Percentiles rank a stretch among this genome's conserved stretches.
Conservation (phyloP, 1,140 invertebrate species). For the Drosophila santomea region DNA sequence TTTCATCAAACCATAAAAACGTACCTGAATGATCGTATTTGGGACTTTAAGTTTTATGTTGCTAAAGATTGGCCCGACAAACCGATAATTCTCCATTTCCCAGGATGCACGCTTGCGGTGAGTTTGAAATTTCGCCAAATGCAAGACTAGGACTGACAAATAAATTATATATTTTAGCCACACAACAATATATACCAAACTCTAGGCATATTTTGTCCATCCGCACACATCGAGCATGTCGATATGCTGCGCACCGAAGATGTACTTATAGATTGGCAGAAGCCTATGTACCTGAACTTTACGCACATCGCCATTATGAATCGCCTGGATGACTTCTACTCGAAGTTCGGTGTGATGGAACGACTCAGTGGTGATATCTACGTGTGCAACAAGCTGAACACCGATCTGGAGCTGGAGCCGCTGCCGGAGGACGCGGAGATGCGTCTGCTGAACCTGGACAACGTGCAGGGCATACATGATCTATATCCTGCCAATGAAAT, state of each 20-base stretch:
- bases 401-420: slow-evolving; percentile 86
- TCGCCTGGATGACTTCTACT: slow-evolving; percentile 87
- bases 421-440: slow-evolving; percentile 88
- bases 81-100: slow-evolving; percentile 93
- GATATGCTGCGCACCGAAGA: slow-evolving; percentile 90
- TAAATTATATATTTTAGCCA: slow-evolving; percentile 86
- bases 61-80: slow-evolving; percentile 93
- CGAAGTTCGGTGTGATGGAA: slow-evolving; percentile 88
- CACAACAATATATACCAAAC: slow-evolving; percentile 91
- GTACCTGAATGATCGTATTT: slow-evolving; percentile 93
- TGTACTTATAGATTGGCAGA: slow-evolving; percentile 90
- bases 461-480: slow-evolving; percentile 92
- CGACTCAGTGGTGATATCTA: slow-evolving; percentile 92
- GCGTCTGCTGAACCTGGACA: slow-evolving; percentile 89
- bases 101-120: slow-evolving; percentile 93
- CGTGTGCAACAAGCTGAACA: slow-evolving; percentile 87
- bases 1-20: slow-evolving; percentile 95
- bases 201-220: slow-evolving; percentile 92
- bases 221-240: slow-evolving; percentile 89
- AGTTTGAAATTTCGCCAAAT: slow-evolving; percentile 71
- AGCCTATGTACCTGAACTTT: slow-evolving; percentile 92
- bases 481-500: slow-evolving; percentile 94
- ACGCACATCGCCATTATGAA: slow-evolving; percentile 91
- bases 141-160: neutral
- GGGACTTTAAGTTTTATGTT: slow-evolving; percentile 95